Conservation (phyloP, 2,797 vertebrate genomes). For the Girardinus metallicus region DNA sequence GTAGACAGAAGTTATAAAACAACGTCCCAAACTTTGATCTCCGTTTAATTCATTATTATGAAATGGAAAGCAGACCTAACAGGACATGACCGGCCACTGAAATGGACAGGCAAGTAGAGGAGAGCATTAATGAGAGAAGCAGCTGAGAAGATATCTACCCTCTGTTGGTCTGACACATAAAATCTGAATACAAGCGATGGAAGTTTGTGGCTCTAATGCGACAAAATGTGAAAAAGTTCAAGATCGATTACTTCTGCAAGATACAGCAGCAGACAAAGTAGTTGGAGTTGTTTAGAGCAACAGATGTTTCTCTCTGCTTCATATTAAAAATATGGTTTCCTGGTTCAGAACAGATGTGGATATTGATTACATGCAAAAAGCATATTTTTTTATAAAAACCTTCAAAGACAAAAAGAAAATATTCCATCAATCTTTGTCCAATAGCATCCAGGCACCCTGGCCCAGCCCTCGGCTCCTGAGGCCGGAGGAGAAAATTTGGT, state of each 20-base stretch:
- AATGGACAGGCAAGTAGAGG: too few relatives aligned
- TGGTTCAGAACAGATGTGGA: neutral
- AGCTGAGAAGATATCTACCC: too few relatives aligned
- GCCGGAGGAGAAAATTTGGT: slow-evolving; percentile 49
- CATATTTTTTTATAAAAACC: neutral
- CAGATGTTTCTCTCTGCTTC: neutral
- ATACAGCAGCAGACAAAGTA: too few relatives aligned
- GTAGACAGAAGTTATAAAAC: too few relatives aligned
- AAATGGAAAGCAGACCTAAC: too few relatives aligned
- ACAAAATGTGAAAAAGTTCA: neutral
- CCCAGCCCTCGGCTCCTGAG: slow-evolving; percentile 56
- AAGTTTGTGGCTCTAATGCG: too few relatives aligned
- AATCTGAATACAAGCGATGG: too few relatives aligned
- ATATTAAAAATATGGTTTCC: neutral
- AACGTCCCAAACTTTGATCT: too few relatives aligned
- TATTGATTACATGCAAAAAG: neutral
- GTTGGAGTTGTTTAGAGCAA: neutral
- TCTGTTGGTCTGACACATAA: too few relatives aligned
- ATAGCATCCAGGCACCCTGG: slow-evolving; percentile 53
- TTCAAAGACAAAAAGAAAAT: neutral
- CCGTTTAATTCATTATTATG: too few relatives aligned
- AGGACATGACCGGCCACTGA: too few relatives aligned
- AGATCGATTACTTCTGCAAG: neutral
- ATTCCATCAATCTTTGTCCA: slow-evolving; percentile 5
- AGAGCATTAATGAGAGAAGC: too few relatives aligned